Conservation (phyloP, 2,888 invertebrate species). For the Monoplex corrugatus region DNA sequence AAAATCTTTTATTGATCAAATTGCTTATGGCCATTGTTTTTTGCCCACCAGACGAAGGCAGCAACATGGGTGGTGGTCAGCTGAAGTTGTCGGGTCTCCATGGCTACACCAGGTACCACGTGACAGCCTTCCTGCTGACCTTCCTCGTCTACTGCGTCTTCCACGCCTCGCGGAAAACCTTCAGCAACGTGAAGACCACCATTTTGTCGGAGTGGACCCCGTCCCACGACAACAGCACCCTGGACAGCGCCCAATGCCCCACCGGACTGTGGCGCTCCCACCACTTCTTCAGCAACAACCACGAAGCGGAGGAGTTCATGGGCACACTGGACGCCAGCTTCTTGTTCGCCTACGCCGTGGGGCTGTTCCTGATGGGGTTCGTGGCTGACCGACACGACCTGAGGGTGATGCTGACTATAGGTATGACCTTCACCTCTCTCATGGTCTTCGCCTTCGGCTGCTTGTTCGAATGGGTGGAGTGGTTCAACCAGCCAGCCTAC, state of each 20-base stretch:
- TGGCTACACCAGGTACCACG: conserved; percentile 25
- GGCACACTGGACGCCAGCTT: conserved; percentile 80
- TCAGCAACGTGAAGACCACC: conserved; percentile 82
- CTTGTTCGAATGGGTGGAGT: conserved; percentile 81
- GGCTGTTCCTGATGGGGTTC: conserved; percentile 83
- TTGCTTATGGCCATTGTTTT: too few relatives aligned
- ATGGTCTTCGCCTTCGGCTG: conserved; percentile 82
- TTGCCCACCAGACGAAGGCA: too few relatives aligned
- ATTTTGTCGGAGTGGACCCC: conserved; percentile 80
- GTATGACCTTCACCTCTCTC: conserved; percentile 44
- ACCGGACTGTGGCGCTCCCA: neutral
- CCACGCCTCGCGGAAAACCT: conserved; percentile 81
- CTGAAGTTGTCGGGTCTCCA: neutral
- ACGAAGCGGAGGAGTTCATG: conserved; percentile 76
- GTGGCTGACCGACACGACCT: conserved; percentile 81
- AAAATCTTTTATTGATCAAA: too few relatives aligned
- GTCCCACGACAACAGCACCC: neutral
- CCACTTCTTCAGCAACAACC: neutral
- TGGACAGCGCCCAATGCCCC: neutral
- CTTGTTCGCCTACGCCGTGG: conserved; percentile 80
- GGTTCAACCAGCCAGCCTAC: conserved; percentile 82
- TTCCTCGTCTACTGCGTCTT: conserved; percentile 80
- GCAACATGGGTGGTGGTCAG: neutral
- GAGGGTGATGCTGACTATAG: conserved; percentile 26
- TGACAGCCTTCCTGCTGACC: conserved; percentile 32